Percentiles rank a stretch among this genome's conserved stretches.
phyloP scores from a whole-genome alignment of 2,113 vertebrate species.

The Harpagus bidentatus region DNA sequence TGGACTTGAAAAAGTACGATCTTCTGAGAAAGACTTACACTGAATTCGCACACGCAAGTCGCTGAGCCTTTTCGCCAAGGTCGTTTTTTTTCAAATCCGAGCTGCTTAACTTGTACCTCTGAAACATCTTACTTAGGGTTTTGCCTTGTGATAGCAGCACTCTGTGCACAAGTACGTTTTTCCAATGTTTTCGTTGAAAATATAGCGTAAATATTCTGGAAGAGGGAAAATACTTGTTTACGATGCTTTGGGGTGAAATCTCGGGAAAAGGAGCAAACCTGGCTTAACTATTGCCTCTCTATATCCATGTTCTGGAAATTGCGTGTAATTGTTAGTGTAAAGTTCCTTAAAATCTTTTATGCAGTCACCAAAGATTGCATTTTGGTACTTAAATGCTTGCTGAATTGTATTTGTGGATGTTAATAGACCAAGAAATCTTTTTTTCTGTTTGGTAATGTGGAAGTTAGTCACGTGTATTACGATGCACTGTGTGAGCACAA shows the following conservation, averaged over 20 bases:
- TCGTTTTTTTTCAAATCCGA: fast-evolving
- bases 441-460: no score
- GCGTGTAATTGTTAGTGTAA: fast-evolving
- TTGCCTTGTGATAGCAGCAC: fast-evolving
- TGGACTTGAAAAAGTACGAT: fast-evolving
- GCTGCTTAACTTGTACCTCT: background rate
- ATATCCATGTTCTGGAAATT: fast-evolving
- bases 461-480: fast-evolving
- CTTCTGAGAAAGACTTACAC: background rate
- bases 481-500: background rate
- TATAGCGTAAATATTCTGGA: fast-evolving
- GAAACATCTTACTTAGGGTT: fast-evolving
- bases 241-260: background rate
- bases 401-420: background rate
- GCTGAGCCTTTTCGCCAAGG: background rate
- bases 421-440: no score
- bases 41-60: fast-evolving
- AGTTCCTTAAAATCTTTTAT: background rate
- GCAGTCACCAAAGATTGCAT: fast-evolving
- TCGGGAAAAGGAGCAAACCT: fast-evolving
- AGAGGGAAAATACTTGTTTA: background rate
- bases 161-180: background rate
- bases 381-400: background rate
- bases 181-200: background rate
- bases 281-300: background rate